phyloP scores from a whole-genome alignment of 1,140 invertebrate species.

The Macrobrachium rosenbergii region DNA sequence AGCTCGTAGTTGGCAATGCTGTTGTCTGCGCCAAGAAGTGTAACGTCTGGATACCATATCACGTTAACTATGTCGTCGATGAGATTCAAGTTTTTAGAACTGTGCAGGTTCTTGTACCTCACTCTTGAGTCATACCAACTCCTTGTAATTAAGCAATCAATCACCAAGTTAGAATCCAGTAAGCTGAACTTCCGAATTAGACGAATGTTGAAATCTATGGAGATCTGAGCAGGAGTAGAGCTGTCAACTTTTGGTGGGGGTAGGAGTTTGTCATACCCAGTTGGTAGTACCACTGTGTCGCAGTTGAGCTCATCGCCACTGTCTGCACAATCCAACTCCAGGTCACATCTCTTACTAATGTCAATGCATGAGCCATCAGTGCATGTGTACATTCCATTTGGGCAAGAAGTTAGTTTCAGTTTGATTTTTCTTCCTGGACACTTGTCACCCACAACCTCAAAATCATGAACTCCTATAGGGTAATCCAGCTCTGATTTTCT shows the following conservation, averaged over 20 bases:
- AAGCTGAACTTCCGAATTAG: constrained; percentile 22
- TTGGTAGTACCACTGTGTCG: constrained; percentile 11
- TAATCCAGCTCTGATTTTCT: constrained; percentile 2
- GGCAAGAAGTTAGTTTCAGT: constrained; percentile 32
- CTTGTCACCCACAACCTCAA: constrained; percentile 3
- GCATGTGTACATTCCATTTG: constrained; percentile 17
- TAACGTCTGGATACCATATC: constrained; percentile 42
- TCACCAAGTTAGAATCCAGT: not conserved
- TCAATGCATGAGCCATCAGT: constrained; percentile 32
- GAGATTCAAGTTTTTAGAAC: constrained; percentile 10
- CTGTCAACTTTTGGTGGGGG: constrained; percentile 13
- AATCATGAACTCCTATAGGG: constrained; percentile 22
- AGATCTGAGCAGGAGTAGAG: not conserved
- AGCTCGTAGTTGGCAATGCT: not conserved
- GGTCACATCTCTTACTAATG: constrained; percentile 18
- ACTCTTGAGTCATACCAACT: constrained; percentile 34
- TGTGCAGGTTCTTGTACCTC: constrained; percentile 31
- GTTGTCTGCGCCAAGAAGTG: constrained; percentile 26
- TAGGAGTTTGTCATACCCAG: constrained; percentile 15
- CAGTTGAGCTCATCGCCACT: constrained; percentile 40
- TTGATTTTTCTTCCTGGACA: not conserved
- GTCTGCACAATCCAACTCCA: constrained; percentile 42
- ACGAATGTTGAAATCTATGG: constrained; percentile 11
- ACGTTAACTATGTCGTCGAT: constrained; percentile 12
- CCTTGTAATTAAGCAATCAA: not conserved